Conservation (phyloP, 2,888 invertebrate genomes). For the Polydrusus cervinus region DNA sequence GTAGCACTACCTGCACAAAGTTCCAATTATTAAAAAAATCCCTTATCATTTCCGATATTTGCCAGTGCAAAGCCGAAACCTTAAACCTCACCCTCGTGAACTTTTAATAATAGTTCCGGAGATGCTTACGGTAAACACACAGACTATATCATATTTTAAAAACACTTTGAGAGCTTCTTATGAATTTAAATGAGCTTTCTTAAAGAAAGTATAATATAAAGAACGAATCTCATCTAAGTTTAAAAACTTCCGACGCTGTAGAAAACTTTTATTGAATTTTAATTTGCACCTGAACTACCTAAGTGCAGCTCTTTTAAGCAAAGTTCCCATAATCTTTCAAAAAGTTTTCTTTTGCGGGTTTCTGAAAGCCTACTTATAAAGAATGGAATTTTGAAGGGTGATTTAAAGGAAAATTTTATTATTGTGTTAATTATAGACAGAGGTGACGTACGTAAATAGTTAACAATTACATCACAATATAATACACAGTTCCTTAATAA, state of each 20-base stretch:
- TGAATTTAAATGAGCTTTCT: constrained; percentile 46
- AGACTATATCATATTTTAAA: constrained; percentile 17
- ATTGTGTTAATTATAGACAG: background rate
- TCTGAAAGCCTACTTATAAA: constrained; percentile 41
- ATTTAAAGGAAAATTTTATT: constrained; percentile 4
- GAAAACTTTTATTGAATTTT: constrained; percentile 53
- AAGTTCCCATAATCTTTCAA: constrained; percentile 47
- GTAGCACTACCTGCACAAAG: no score
- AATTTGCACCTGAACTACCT: constrained; percentile 52
- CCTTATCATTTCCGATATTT: background rate
- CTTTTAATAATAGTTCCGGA: background rate
- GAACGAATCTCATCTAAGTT: constrained; percentile 48
- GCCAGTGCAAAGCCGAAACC: background rate
- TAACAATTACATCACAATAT: background rate
- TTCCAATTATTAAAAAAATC: background rate
- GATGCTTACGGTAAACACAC: constrained; percentile 3
- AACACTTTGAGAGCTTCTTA: constrained; percentile 24
- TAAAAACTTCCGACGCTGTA: constrained; percentile 45
- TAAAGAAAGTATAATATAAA: constrained; percentile 41
- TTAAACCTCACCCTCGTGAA: background rate
- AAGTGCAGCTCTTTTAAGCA: constrained; percentile 46
- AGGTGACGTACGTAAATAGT: no score
- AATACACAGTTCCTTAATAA: no score
- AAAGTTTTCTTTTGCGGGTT: constrained; percentile 37
- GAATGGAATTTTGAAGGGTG: constrained; percentile 3